phyloP scores from a whole-genome alignment of 1,140 invertebrate species.

The Macrobrachium rosenbergii region DNA sequence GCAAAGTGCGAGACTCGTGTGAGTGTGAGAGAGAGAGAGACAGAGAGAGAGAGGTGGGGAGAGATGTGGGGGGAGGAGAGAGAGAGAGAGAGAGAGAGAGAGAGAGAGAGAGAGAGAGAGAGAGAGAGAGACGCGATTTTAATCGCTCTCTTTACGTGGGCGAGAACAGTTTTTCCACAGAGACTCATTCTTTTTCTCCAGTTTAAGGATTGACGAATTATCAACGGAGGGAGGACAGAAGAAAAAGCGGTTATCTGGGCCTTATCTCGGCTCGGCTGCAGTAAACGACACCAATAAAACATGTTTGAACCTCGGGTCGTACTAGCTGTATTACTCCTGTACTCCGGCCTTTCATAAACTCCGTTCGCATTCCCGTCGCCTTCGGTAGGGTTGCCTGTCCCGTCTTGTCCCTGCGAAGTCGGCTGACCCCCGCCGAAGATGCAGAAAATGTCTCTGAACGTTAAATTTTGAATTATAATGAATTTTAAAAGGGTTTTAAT shows the following conservation, averaged over 20 bases:
- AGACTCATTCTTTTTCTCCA: background rate
- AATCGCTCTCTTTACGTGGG: background rate
- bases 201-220: slow-evolving; percentile 30
- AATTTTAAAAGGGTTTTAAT: slow-evolving; percentile 64
- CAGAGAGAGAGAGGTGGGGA: background rate
- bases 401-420: background rate
- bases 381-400: background rate
- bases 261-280: slow-evolving; percentile 38
- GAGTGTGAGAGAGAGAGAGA: slow-evolving; percentile 1
- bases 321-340: background rate
- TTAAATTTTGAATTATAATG: slow-evolving; percentile 57
- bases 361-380: background rate
- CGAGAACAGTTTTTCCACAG: background rate
- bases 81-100: slow-evolving; percentile 26
- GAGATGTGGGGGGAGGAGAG: background rate
- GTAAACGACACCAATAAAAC: slow-evolving; percentile 60
- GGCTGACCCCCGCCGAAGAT: background rate
- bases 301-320: slow-evolving; percentile 32
- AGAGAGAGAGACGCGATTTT: background rate
- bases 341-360: background rate
- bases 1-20: background rate
- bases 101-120: background rate
- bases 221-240: slow-evolving; percentile 7
- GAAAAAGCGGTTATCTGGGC: slow-evolving; percentile 32
- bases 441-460: slow-evolving; percentile 30